A percentile compares a stretch with the other conserved stretches of the same genome.
Evolutionary conservation across 2,888 invertebrate genomes (phyloP).

Genomic region (Monopis laevigella): DNA sequence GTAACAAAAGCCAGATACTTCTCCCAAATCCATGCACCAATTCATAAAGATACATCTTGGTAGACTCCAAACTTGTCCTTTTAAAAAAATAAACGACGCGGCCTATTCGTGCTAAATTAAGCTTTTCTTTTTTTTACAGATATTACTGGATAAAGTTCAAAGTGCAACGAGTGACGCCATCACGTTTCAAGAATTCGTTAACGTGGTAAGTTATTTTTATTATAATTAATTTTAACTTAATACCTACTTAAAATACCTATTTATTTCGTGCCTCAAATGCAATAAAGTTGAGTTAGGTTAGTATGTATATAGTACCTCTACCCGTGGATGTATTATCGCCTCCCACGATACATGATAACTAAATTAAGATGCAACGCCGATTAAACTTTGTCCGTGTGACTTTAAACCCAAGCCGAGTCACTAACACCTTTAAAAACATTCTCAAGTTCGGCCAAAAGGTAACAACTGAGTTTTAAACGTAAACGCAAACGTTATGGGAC

Average conservation of each 20-base stretch:
- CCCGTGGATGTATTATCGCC: conserved; percentile 23
- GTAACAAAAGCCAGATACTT: too few species aligned
- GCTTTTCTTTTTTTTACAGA: conserved; percentile 40
- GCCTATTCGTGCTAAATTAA: too few species aligned
- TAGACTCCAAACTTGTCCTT: too few species aligned
- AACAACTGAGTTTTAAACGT: conserved; percentile 29
- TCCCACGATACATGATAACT: conserved; percentile 60
- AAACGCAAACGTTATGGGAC: conserved; percentile 32
- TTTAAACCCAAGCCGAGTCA: conserved; percentile 30
- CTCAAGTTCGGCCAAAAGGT: conserved; percentile 23
- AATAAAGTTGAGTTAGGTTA: conserved; percentile 8
- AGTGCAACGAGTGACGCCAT: conserved; percentile 79
- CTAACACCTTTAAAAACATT: conserved; percentile 16
- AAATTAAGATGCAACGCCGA: conserved; percentile 65
- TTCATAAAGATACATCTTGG: too few species aligned
- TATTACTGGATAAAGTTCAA: conserved; percentile 76
- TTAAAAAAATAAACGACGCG: too few species aligned
- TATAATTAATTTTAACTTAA: not conserved
- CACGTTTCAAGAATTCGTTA: conserved; percentile 93
- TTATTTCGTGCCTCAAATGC: not conserved
- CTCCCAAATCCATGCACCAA: too few species aligned
- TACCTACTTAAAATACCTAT: too few species aligned
- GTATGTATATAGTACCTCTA: not conserved
- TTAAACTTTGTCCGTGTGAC: conserved; percentile 42
- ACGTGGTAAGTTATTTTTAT: conserved; percentile 79